A percentile compares a stretch with the other conserved stretches of the same genome.
Conservation (phyloP, 2,113 vertebrate genomes). For the Cromileptes altivelis region DNA sequence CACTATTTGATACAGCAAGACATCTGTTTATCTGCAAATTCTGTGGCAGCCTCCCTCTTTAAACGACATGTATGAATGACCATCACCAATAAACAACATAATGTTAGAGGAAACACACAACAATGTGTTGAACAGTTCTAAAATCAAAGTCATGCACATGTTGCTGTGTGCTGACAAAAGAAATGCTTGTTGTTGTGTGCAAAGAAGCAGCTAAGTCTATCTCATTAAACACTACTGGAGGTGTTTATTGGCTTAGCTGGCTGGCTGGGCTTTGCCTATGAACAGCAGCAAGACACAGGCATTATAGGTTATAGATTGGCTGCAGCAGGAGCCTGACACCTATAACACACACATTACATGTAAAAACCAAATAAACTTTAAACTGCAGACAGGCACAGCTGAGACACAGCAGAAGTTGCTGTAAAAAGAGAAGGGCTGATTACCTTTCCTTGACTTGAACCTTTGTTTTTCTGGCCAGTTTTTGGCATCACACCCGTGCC, state of each 20-base stretch:
- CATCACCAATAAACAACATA: background rate
- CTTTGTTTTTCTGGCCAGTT: slow-evolving; percentile 59
- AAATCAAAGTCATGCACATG: slow-evolving; percentile 27
- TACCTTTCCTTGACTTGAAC: slow-evolving; percentile 70
- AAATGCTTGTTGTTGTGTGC: slow-evolving; percentile 37
- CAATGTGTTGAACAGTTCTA: slow-evolving; percentile 19
- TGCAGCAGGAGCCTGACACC: slow-evolving; percentile 47
- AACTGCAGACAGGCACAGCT: background rate
- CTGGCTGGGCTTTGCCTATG: slow-evolving; percentile 45
- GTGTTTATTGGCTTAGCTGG: slow-evolving; percentile 62
- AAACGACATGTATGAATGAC: background rate
- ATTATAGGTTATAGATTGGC: slow-evolving; percentile 19
- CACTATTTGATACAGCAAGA: background rate
- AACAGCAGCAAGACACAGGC: slow-evolving; percentile 30
- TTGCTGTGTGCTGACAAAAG: slow-evolving; percentile 11
- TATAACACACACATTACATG: background rate
- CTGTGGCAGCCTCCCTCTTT: background rate
- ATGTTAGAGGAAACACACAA: background rate
- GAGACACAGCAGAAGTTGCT: background rate
- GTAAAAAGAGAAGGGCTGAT: background rate
- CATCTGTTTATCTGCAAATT: background rate
- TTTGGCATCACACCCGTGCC: slow-evolving; percentile 66
- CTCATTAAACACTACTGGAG: slow-evolving; percentile 72
- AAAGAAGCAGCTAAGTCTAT: slow-evolving; percentile 60
- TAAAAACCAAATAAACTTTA: slow-evolving; percentile 30